Base-by-base conservation (phyloP, 2,888 invertebrate genomes). In the Camponotus fellah region DNA sequence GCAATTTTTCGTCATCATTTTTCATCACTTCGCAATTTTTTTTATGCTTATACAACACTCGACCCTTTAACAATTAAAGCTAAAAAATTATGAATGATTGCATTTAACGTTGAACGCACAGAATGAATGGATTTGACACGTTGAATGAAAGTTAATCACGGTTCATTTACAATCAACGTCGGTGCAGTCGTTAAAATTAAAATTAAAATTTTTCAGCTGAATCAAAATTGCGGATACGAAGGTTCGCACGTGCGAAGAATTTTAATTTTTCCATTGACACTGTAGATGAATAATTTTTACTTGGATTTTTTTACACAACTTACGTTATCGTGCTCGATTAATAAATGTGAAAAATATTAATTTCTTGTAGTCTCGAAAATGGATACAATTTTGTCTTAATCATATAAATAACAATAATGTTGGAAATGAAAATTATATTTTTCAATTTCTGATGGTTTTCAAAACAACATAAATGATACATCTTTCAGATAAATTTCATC, bases 361-460 rank as follows among this genome's bases (percentile, higher is more conserved):
- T 53, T 53, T n/a, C n/a, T 53, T 53, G 6, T 17, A n/a, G 49
- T 53, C n/a, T 53, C n/a, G n/a, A 53, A 53, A 53, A 37, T 26
- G 4, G 6, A 17, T 60, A 8, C 12, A 40, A 72, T 60, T 21
- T 72, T 56, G 37, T 71, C 40, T 72, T 72, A 72, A 40, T 72
- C 14, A 37, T 60, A 17, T 26, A 72, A 60, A 62, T 62, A 58
- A 71, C 56, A 71, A 72, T 58, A 72, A 53, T n/a, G 2, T n/a
- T n/a, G n/a, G 0, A 40, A 71, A 56, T 56, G 37, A 32, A 56
- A 71, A 60, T 37, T n/a, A 53, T 49, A 17, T 53, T 53, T n/a
- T 53, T 6, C 0, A 37, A 17, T 53, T 53, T 53, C 8, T n/a
- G 12, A 26, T 26, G 1, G 3, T 14, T 60, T 8, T 8, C 5